Evolutionary conservation across 2,797 vertebrate species (phyloP), one percentile per base, ranked within the genome.

Genomic region (Sebastes itinus): DNA sequence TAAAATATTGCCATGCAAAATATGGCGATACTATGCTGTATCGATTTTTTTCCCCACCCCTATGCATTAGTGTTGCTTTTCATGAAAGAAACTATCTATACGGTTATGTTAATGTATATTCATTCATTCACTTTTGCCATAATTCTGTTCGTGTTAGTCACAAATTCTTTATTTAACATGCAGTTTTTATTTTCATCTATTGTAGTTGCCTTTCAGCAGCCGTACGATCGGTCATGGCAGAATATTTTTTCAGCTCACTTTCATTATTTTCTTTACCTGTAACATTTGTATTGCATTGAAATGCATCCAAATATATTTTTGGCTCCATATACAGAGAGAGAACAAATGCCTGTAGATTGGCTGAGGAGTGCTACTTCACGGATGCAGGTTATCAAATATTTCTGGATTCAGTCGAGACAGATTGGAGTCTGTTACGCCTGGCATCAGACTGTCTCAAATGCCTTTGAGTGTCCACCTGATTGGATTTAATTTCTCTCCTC

Each of bases 381-480:
- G 35, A 64, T 35, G 33, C 22, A 25, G 22, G 7, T 49, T 49
- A 10, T 64, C n/a, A 38, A 9, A 38, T 25, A 16, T 42, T 64
- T 38, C 16, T 73, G 25, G 56, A 67, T 72, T 52, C 30, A 20
- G 52, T 6, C 46, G 10, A 63, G 38, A 49, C 35, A 66, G 38
- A 80, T 16, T 55, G 28, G 32, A 77, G 46, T 72, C 32, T 27
- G 52, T 72, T 58, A 49, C 69, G 70, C 64, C 59, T 76, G 68
- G 28, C 52, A 72, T 76, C 59, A 66, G 64, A 38, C 8, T 42
- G 77, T 54, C 38, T 67, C 55, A 72, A 49, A 78, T 42, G 25
- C 7, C 55, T 77, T 73, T 16, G 30, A 77, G 62, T 75, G 64
- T 75, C 25, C 64, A 58, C 10, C 35, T 58, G 10, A 38, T 56